Evolutionary conservation across 2,888 invertebrate genomes (phyloP).

Genomic region (Brenthis ino): DNA sequence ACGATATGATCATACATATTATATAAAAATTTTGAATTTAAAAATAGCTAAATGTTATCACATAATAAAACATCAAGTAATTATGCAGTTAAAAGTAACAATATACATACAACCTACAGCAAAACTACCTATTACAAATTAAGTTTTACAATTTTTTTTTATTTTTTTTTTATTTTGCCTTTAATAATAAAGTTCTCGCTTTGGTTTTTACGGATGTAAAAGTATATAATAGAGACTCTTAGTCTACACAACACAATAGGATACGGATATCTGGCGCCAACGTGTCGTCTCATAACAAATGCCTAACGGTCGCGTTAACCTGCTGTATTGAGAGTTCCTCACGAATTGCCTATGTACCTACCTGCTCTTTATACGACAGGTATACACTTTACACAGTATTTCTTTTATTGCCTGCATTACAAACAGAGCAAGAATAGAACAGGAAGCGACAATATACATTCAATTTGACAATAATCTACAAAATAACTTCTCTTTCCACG

Average conservation of each 20-base stretch:
- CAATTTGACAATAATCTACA: conserved; percentile 58
- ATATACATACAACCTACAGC: no score
- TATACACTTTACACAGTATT: conserved; percentile 48
- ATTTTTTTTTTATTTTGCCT: no score
- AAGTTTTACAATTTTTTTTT: no score
- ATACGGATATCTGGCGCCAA: conserved; percentile 69
- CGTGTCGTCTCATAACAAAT: conserved; percentile 59
- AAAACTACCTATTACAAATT: no score
- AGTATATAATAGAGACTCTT: conserved; percentile 51
- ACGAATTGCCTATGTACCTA: conserved; percentile 58
- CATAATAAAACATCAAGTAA: no score
- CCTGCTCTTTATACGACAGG: conserved; percentile 65
- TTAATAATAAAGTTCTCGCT: conserved; percentile 40
- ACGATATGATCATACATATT: no score
- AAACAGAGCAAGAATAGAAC: conserved; percentile 59
- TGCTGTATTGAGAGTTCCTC: conserved; percentile 44
- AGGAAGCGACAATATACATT: conserved; percentile 65
- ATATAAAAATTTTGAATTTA: no score
- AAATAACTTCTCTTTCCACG: conserved; percentile 57
- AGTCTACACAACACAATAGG: conserved; percentile 62
- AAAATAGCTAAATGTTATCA: no score
- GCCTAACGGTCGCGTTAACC: conserved; percentile 64
- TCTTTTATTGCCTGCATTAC: conserved; percentile 52
- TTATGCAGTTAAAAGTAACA: no score
- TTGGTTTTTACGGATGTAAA: conserved; percentile 40